Percentiles rank a stretch among this genome's conserved stretches.
Conservation (phyloP, 2,797 vertebrate genomes). For the Meriones psammophilus region DNA sequence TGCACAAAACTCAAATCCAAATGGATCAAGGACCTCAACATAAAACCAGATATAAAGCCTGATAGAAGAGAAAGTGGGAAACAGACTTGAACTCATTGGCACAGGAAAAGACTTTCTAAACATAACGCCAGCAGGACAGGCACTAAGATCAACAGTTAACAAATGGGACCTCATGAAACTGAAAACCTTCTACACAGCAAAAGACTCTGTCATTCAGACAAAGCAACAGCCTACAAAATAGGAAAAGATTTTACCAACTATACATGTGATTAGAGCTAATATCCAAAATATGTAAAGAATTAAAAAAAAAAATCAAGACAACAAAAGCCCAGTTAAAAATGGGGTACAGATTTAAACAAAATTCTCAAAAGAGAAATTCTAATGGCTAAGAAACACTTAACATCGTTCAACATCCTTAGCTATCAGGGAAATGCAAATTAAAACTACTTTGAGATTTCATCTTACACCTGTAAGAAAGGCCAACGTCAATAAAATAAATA, state of each 20-base stretch:
- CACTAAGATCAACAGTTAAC: too few relatives aligned
- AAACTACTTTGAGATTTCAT: background rate
- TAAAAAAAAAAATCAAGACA: background rate
- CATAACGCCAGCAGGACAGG: background rate
- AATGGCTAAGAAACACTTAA: background rate
- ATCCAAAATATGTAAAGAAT: background rate
- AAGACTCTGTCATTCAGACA: background rate
- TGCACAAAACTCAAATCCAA: background rate
- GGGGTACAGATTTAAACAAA: background rate
- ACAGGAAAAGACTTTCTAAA: background rate
- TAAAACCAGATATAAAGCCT: background rate
- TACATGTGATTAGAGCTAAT: background rate
- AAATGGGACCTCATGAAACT: background rate
- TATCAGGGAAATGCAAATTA: background rate
- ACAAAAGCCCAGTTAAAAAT: background rate
- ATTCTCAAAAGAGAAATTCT: background rate
- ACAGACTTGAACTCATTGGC: too few relatives aligned
- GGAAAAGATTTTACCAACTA: background rate
- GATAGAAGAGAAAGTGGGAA: too few relatives aligned
- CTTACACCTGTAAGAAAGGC: background rate
- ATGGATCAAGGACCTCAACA: background rate
- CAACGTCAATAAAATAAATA: background rate
- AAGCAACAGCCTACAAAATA: too few relatives aligned
- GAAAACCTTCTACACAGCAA: background rate
- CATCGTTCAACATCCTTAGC: background rate